phyloP scores from a whole-genome alignment of 64 coral and sea anemone genomes.

The Hydrozoanthus tunicans region DNA sequence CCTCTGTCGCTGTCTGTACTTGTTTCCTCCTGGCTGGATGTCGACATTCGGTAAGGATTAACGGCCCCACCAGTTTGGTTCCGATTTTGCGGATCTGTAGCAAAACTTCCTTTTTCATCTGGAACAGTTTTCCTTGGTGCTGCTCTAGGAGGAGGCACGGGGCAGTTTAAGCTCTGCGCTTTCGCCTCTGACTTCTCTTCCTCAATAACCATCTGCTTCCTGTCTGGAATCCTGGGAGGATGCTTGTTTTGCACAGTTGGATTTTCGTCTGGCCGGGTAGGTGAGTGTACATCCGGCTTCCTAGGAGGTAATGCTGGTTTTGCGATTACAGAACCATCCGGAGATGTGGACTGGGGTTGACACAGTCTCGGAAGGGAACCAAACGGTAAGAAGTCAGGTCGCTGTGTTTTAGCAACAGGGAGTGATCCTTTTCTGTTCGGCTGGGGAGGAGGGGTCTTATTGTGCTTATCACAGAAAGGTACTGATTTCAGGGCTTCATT shows the following conservation, averaged over 20 bases:
- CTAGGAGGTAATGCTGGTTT: constrained; percentile 29
- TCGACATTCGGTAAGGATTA: not conserved
- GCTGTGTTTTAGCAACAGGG: constrained; percentile 43
- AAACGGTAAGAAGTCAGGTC: not conserved
- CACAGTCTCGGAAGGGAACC: constrained; percentile 36
- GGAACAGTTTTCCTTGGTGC: constrained; percentile 16
- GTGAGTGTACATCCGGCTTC: not conserved
- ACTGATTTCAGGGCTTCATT: not conserved
- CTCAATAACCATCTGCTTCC: not conserved
- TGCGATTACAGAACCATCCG: not conserved
- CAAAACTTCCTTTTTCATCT: not conserved
- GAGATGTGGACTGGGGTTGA: constrained; percentile 8
- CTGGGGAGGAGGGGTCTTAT: constrained; percentile 51
- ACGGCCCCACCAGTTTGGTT: not conserved
- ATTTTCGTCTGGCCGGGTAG: not conserved
- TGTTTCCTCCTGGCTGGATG: constrained; percentile 1
- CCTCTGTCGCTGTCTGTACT: constrained; percentile 21
- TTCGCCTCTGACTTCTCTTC: not conserved
- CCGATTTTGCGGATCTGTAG: not conserved
- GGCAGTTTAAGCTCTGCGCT: not conserved
- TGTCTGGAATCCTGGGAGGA: constrained; percentile 35
- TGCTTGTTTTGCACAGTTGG: not conserved
- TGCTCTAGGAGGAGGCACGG: constrained; percentile 14
- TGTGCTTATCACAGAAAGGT: constrained; percentile 29
- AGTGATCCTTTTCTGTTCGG: constrained; percentile 64